Conservation (phyloP, 2,888 invertebrate genomes). For the Drosophila imparisetae region DNA sequence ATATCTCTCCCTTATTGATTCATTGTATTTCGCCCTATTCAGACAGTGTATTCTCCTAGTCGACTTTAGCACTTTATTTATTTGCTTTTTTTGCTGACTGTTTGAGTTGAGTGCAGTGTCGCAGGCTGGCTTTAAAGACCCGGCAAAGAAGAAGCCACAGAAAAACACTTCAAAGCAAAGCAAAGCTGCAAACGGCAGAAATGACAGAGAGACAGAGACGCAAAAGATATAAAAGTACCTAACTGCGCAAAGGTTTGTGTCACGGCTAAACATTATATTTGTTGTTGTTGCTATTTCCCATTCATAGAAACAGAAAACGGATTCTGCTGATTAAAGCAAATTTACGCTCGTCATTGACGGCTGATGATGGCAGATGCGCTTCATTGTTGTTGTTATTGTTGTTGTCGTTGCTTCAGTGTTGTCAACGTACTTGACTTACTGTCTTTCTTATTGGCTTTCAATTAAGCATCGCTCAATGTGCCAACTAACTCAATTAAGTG, state of each 20-base stretch:
- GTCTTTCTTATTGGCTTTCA: constrained; percentile 43
- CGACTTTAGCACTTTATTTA: neutral
- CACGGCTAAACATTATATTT: constrained; percentile 34
- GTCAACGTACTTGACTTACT: constrained; percentile 43
- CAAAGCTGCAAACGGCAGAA: constrained; percentile 22
- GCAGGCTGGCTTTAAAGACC: constrained; percentile 36
- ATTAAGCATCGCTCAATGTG: constrained; percentile 37
- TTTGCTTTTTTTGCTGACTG: constrained; percentile 24
- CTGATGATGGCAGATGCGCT: constrained; percentile 11
- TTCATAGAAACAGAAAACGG: constrained; percentile 16
- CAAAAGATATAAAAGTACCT: neutral
- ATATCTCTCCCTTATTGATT: neutral
- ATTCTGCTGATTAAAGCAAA: constrained; percentile 38
- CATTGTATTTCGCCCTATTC: neutral
- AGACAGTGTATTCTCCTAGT: constrained; percentile 17
- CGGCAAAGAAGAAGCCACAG: constrained; percentile 60
- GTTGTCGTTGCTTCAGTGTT: constrained; percentile 1
- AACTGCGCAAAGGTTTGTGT: constrained; percentile 47
- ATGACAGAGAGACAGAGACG: constrained; percentile 6
- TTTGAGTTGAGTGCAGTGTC: constrained; percentile 37
- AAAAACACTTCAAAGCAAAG: constrained; percentile 45
- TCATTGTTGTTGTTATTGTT: neutral
- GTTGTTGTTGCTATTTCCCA: constrained; percentile 11
- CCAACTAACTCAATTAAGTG: constrained; percentile 43
- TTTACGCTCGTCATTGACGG: constrained; percentile 42